phyloP scores from a whole-genome alignment of 2,113 vertebrate species.

The Sula dactylatra region DNA sequence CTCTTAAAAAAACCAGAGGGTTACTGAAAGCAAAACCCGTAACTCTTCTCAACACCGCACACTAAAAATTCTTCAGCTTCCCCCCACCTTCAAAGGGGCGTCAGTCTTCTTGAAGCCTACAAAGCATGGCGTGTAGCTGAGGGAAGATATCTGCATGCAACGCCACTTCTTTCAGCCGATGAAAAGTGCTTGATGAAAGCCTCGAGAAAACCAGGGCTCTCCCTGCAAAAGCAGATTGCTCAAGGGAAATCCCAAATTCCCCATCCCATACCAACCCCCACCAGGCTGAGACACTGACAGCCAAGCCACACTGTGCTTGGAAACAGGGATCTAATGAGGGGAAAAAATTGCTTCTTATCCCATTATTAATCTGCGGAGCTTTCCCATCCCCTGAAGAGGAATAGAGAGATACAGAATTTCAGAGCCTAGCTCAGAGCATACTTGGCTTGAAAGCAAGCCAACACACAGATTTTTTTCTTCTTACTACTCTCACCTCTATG shows the following conservation, averaged over 20 bases:
- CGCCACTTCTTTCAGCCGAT: rapidly evolving
- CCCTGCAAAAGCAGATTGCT: background rate
- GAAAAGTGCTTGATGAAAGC: background rate
- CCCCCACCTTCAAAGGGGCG: background rate
- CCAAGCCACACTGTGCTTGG: background rate
- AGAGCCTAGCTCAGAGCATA: background rate
- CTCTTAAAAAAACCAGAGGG: background rate
- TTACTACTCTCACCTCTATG: background rate
- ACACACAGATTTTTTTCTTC: background rate
- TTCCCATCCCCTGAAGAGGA: background rate
- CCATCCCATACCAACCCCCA: background rate
- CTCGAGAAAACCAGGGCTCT: background rate
- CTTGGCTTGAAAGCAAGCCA: background rate
- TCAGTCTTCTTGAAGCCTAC: background rate
- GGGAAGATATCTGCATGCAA: background rate
- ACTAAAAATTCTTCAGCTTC: background rate
- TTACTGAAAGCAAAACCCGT: background rate
- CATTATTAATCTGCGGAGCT: background rate
- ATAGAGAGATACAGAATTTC: background rate
- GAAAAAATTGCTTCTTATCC: background rate
- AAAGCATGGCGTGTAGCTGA: rapidly evolving
- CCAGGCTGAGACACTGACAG: rapidly evolving
- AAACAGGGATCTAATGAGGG: background rate
- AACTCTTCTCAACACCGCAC: background rate
- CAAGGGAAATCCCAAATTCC: background rate